Percentiles rank a stretch among this genome's conserved stretches.
phyloP scores from a whole-genome alignment of 2,888 invertebrate species.

The Epinotia demarniana region DNA sequence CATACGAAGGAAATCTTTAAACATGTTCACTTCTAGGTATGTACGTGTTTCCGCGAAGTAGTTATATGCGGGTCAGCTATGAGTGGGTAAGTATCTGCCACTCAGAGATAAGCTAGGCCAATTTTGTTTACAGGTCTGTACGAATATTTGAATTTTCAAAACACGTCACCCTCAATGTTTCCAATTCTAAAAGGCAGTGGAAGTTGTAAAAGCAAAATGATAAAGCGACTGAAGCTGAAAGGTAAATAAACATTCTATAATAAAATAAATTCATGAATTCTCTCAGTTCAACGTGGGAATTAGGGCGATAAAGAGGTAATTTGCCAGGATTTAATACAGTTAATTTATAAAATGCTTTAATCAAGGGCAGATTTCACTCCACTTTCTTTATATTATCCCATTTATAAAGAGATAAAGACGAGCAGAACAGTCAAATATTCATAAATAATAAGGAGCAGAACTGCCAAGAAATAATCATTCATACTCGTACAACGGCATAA shows the following conservation, averaged over 20 bases:
- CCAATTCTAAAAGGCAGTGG: constrained; percentile 15
- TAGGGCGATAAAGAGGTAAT: constrained; percentile 34
- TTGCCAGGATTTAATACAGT: constrained; percentile 29
- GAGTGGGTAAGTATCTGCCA: constrained; percentile 5
- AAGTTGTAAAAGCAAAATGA: constrained; percentile 32
- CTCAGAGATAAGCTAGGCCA: constrained; percentile 8
- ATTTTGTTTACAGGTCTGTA: constrained; percentile 27
- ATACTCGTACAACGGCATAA: too few species aligned
- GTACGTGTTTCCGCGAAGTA: constrained; percentile 11
- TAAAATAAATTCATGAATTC: constrained; percentile 30
- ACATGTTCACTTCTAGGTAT: not conserved
- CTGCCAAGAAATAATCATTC: not conserved
- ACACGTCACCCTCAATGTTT: constrained; percentile 20
- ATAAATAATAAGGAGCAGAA: not conserved
- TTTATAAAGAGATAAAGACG: not conserved
- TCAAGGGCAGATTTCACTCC: constrained; percentile 12
- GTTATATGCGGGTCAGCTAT: not conserved
- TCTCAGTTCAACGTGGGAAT: constrained; percentile 31
- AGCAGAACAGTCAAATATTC: not conserved
- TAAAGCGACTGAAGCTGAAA: constrained; percentile 30
- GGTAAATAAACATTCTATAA: constrained; percentile 28
- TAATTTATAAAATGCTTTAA: constrained; percentile 29
- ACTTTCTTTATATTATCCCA: not conserved
- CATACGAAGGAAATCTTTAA: constrained; percentile 12
- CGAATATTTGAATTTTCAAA: constrained; percentile 30